phyloP scores from a whole-genome alignment of 1,140 invertebrate species.

The Druon quercuslanigerum region DNA sequence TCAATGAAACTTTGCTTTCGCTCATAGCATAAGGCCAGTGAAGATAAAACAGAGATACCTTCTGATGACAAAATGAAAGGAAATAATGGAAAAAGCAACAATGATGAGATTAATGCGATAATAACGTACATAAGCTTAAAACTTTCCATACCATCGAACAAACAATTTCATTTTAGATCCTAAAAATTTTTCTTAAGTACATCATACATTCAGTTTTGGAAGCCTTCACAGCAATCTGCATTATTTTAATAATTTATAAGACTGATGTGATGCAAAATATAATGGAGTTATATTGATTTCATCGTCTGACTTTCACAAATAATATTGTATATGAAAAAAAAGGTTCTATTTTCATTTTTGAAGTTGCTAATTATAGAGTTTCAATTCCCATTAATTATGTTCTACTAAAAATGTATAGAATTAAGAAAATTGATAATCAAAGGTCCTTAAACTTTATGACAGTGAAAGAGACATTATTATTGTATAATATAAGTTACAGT shows the following conservation, averaged over 20 bases:
- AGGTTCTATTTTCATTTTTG: not conserved
- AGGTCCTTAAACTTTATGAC: no score
- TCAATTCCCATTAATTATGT: not conserved
- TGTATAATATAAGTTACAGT: not conserved
- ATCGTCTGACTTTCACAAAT: conserved; percentile 2
- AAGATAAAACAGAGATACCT: not conserved
- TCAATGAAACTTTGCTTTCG: conserved; percentile 24
- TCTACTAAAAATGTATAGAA: no score
- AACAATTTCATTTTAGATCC: not conserved
- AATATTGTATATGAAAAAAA: not conserved
- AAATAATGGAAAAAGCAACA: not conserved
- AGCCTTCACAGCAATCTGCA: not conserved
- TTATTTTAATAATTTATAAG: not conserved
- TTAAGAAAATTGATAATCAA: no score
- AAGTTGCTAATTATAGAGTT: not conserved
- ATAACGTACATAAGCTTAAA: not conserved
- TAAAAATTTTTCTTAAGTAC: no score
- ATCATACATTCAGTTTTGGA: no score
- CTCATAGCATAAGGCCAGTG: not conserved
- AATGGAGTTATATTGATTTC: not conserved
- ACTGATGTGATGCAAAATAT: not conserved
- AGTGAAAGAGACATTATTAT: not conserved
- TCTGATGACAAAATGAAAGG: not conserved
- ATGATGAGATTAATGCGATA: not conserved
- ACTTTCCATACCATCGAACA: not conserved